phyloP scores from a whole-genome alignment of 2,888 invertebrate species.

The Lamproptera curius region DNA sequence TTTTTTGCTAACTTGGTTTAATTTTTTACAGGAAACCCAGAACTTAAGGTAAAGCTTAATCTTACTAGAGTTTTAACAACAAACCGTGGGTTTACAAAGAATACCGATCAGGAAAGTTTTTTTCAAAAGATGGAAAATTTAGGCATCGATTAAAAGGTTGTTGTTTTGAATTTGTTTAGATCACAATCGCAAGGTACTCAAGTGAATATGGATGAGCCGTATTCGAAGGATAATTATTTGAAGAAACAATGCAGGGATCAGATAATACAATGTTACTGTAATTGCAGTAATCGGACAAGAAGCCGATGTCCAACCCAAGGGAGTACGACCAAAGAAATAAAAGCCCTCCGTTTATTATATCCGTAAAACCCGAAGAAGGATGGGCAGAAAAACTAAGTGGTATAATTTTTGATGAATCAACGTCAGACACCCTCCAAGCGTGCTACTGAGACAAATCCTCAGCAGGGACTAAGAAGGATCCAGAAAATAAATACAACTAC shows the following conservation, averaged over 20 bases:
- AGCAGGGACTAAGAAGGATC: not conserved
- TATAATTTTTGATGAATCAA: constrained; percentile 23
- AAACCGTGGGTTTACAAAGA: constrained; percentile 9
- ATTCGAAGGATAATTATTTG: constrained; percentile 22
- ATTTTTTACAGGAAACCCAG: constrained; percentile 20
- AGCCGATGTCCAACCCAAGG: constrained; percentile 23
- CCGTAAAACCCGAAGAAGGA: constrained; percentile 55
- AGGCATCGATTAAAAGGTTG: no score
- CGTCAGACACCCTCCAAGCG: constrained; percentile 16
- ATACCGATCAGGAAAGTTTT: constrained; percentile 6
- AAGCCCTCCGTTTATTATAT: constrained; percentile 62
- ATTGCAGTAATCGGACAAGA: constrained; percentile 14
- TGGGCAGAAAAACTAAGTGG: constrained; percentile 26
- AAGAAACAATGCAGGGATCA: constrained; percentile 32
- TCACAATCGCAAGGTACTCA: constrained; percentile 51
- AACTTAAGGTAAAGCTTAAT: constrained; percentile 25
- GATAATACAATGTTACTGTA: constrained; percentile 41
- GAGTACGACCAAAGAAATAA: constrained; percentile 29
- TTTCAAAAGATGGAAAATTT: not conserved
- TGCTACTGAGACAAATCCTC: not conserved
- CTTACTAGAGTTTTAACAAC: constrained; percentile 12
- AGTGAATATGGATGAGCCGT: constrained; percentile 41
- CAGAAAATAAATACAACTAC: constrained; percentile 13
- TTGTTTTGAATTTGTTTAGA: constrained; percentile 34
- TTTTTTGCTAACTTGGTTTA: not conserved